Conservation (phyloP, 2,888 invertebrate species). For the Agelastica alni region DNA sequence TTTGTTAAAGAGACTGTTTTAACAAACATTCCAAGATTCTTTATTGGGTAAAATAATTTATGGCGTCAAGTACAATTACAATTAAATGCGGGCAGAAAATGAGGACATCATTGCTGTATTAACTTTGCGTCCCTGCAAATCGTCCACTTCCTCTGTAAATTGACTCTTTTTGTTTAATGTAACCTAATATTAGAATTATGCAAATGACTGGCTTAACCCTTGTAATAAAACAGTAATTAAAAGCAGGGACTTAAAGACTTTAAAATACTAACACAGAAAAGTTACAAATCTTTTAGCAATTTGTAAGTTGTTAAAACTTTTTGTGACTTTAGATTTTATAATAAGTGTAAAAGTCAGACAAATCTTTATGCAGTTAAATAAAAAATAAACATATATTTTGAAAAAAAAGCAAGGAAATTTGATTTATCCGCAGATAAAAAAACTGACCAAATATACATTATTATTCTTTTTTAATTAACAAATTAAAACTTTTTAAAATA, state of each 20-base stretch:
- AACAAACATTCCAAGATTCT: too few relatives aligned
- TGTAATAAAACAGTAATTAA: slow-evolving; percentile 26
- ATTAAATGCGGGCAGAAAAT: slow-evolving; percentile 13
- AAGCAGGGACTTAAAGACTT: slow-evolving; percentile 16
- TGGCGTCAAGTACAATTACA: too few relatives aligned
- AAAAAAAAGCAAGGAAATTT: too few relatives aligned
- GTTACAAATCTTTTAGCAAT: slow-evolving; percentile 16
- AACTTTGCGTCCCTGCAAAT: slow-evolving; percentile 5
- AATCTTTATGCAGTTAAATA: too few relatives aligned
- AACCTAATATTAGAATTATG: slow-evolving; percentile 24
- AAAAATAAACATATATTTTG: too few relatives aligned
- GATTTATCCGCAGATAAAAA: too few relatives aligned
- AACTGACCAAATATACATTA: too few relatives aligned
- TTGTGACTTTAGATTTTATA: slow-evolving; percentile 8
- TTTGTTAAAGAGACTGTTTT: too few relatives aligned
- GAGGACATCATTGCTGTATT: slow-evolving; percentile 17
- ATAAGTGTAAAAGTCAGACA: too few relatives aligned
- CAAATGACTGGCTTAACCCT: slow-evolving; percentile 22
- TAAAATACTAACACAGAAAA: slow-evolving; percentile 9
- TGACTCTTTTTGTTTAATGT: slow-evolving; percentile 18
- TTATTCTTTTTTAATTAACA: too few relatives aligned
- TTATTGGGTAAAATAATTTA: too few relatives aligned
- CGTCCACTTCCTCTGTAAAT: slow-evolving; percentile 11
- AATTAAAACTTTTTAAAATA: too few relatives aligned
- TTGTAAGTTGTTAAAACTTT: slow-evolving; percentile 14